Conservation (phyloP, 2,797 vertebrate genomes). For the Distichodus sexfasciatus region DNA sequence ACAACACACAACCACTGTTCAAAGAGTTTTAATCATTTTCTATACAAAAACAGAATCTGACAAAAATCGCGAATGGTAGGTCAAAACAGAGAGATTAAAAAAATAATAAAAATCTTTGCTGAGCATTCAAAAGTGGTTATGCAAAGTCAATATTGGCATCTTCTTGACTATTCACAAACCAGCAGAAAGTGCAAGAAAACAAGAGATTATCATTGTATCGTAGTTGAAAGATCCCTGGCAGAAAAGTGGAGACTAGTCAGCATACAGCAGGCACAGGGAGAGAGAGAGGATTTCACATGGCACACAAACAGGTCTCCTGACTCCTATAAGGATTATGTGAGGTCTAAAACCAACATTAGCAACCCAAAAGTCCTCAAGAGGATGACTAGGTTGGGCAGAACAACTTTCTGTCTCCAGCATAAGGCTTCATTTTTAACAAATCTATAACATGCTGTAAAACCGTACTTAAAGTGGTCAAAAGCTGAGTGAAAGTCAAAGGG, state of each 20-base stretch:
- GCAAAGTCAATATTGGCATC: not conserved
- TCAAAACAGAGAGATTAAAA: not conserved
- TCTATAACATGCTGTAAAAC: not conserved
- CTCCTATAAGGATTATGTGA: not conserved
- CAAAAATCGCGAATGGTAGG: slow-evolving; percentile 21
- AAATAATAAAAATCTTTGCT: not conserved
- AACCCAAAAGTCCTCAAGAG: not conserved
- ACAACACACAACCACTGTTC: not conserved
- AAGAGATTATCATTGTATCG: not conserved
- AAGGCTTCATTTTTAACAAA: not conserved
- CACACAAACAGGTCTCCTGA: not conserved
- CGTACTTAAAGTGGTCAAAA: too few species aligned
- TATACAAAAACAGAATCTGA: slow-evolving; percentile 11
- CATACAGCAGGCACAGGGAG: not conserved
- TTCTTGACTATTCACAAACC: not conserved
- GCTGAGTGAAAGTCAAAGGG: too few species aligned
- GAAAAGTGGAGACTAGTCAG: not conserved
- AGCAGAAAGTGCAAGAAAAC: not conserved
- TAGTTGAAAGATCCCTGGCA: not conserved
- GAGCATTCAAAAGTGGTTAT: slow-evolving; percentile 1
- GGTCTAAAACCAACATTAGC: not conserved
- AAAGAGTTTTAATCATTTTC: not conserved
- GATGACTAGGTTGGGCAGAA: not conserved
- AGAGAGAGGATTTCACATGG: not conserved
- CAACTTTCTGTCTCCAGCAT: not conserved